These are phyloP conservation scores for Poecilia gillii DNA, from an alignment of 2,797 vertebrate species.

Conservation along the genomic window DNA sequence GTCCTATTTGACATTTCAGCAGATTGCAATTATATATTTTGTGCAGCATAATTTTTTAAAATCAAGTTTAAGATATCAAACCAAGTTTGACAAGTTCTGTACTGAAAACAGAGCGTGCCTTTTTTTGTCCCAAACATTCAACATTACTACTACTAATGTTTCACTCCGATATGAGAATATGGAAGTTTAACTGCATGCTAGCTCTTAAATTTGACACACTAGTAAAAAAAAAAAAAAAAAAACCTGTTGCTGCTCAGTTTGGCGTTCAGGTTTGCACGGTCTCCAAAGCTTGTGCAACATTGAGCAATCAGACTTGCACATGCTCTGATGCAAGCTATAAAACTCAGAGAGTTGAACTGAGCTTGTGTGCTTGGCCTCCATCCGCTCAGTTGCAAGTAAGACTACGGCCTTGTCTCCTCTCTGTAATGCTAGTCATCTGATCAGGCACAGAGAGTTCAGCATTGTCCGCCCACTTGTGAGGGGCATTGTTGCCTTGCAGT, in stretches of 20 bases:
- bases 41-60: not conserved
- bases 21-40: not conserved
- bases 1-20: too few species aligned
- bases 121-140: not conserved
- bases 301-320: slow-evolving; percentile 57
- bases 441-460: slow-evolving; percentile 77
- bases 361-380: slow-evolving; percentile 69
- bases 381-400: slow-evolving; percentile 74
- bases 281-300: slow-evolving; percentile 43
- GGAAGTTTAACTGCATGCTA: not conserved
- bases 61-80: not conserved
- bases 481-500: slow-evolving; percentile 75
- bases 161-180: slow-evolving; percentile 16
- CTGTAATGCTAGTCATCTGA: slow-evolving; percentile 83
- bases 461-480: slow-evolving; percentile 79
- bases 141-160: not conserved
- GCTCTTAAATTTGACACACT: slow-evolving; percentile 9
- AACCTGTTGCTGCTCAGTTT: slow-evolving; percentile 9
- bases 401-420: slow-evolving; percentile 77
- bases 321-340: slow-evolving; percentile 67
- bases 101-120: not conserved
- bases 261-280: slow-evolving; percentile 38
- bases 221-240: not conserved
- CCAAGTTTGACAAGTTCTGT: not conserved
- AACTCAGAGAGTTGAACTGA: slow-evolving; percentile 65